phyloP scores from a whole-genome alignment of 37 sponge, comb jelly and placozoan genomes.

The Cliona cf. orientalis region DNA sequence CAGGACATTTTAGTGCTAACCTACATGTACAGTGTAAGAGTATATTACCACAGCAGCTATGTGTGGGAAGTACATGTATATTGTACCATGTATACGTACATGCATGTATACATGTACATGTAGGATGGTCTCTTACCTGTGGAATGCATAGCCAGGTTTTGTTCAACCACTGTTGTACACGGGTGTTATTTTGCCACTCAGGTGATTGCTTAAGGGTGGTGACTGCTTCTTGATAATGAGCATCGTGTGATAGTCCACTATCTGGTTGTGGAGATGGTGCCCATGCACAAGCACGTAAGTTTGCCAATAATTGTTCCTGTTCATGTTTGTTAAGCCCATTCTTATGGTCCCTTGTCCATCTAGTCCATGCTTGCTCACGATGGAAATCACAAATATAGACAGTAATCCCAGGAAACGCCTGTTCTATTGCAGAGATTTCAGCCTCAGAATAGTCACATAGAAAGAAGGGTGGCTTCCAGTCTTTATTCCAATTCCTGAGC shows the following conservation, averaged over 20 bases:
- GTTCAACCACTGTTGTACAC: neutral
- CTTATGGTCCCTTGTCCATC: conserved; percentile 47
- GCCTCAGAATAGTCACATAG: conserved; percentile 54
- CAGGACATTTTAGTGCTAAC: no score
- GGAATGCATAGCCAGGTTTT: neutral
- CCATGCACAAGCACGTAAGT: conserved; percentile 27
- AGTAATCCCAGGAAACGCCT: conserved; percentile 12
- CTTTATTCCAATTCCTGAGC: conserved; percentile 40
- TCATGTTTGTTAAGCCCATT: conserved; percentile 40
- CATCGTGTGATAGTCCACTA: no score
- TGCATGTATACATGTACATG: no score
- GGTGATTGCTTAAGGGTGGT: no score
- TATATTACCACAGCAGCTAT: no score
- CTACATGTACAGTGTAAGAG: no score
- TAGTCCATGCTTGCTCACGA: conserved; percentile 49
- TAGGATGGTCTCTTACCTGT: no score
- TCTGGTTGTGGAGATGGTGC: no score
- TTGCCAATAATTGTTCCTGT: conserved; percentile 4
- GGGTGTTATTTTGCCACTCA: no score
- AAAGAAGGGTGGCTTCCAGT: conserved; percentile 45
- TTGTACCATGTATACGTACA: no score
- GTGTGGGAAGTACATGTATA: no score
- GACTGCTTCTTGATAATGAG: no score
- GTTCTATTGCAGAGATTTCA: conserved; percentile 26
- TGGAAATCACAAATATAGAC: conserved; percentile 66